These are phyloP conservation scores for Bugulina stolonifera DNA, from an alignment of 2,888 invertebrate species.

Conservation along the genomic window DNA sequence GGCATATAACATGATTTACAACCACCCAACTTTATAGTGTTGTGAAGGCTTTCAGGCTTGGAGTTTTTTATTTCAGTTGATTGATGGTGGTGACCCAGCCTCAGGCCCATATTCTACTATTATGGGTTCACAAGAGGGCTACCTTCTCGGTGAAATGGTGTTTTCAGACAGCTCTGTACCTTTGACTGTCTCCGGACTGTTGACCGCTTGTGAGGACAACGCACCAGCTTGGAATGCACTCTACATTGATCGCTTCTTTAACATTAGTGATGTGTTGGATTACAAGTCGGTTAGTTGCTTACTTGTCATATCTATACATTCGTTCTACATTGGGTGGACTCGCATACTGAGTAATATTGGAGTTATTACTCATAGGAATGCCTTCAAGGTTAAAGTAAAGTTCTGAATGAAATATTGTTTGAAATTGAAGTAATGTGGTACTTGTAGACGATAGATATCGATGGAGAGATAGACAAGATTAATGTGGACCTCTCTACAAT, in stretches of 20 bases:
- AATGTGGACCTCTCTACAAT: slow-evolving; percentile 31
- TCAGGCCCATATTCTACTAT: background rate
- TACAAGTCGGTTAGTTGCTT: slow-evolving; percentile 31
- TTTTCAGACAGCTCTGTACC: slow-evolving; percentile 7
- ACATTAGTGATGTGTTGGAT: slow-evolving; percentile 30
- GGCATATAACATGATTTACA: too few relatives aligned
- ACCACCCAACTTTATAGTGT: too few relatives aligned
- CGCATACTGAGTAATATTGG: too few relatives aligned
- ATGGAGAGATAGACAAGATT: slow-evolving; percentile 29
- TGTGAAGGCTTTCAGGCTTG: too few relatives aligned
- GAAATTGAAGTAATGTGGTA: too few relatives aligned
- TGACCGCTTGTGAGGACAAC: slow-evolving; percentile 34
- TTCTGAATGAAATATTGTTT: too few relatives aligned
- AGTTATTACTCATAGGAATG: too few relatives aligned
- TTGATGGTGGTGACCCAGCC: slow-evolving; percentile 10
- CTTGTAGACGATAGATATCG: slow-evolving; percentile 32
- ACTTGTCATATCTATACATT: too few relatives aligned
- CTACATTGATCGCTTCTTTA: slow-evolving; percentile 31
- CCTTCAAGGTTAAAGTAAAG: too few relatives aligned
- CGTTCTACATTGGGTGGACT: too few relatives aligned
- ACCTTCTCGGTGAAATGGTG: slow-evolving; percentile 3
- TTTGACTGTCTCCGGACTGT: slow-evolving; percentile 22
- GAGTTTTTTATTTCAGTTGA: background rate
- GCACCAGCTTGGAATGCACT: slow-evolving; percentile 31
- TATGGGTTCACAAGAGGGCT: slow-evolving; percentile 11